These are phyloP conservation scores for Vanessa cardui DNA, from an alignment of 2,888 invertebrate species.

Conservation along the genomic window DNA sequence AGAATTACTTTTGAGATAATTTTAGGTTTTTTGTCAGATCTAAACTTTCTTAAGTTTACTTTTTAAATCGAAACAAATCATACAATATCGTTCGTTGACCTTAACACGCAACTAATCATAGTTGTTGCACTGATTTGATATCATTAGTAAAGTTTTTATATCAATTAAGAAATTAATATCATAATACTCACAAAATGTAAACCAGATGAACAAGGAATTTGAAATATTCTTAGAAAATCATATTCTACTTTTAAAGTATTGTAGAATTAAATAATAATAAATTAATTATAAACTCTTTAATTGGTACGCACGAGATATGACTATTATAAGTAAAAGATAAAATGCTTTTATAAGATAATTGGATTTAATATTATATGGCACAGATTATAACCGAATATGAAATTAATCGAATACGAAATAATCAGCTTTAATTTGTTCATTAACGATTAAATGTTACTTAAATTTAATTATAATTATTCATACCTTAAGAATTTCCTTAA, in stretches of 20 bases:
- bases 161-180: background rate
- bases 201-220: too few species aligned
- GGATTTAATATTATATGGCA: background rate
- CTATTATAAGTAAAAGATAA: background rate
- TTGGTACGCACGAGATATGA: too few species aligned
- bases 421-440: constrained; percentile 2
- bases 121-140: constrained; percentile 4
- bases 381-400: constrained; percentile 1
- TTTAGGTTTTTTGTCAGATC: background rate
- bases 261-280: too few species aligned
- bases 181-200: background rate
- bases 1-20: background rate
- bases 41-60: background rate
- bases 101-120: constrained; percentile 13
- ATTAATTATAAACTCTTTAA: too few species aligned
- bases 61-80: constrained; percentile 1
- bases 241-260: too few species aligned
- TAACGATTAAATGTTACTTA: background rate
- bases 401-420: constrained; percentile 1
- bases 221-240: too few species aligned
- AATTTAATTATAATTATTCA: background rate
- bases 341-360: background rate
- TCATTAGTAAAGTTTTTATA: background rate
- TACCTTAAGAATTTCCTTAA: background rate
- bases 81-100: constrained; percentile 25